A percentile compares a stretch with the other conserved stretches of the same genome.
Evolutionary conservation across 1,140 invertebrate species (phyloP).

Genomic region (Laodelphax striatellus): DNA sequence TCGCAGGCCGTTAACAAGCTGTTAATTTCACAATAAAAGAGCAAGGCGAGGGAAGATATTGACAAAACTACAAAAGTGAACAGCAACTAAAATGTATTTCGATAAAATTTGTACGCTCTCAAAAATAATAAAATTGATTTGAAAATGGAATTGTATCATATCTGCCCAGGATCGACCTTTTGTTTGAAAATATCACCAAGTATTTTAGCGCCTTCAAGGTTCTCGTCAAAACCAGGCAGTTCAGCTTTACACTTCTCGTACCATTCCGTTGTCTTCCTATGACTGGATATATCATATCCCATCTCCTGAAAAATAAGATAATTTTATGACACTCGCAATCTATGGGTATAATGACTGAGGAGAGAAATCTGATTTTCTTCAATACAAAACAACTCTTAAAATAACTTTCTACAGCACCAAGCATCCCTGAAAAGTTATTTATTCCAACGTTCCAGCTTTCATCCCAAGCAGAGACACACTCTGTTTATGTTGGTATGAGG

Average conservation of each 20-base stretch:
- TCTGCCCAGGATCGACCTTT: neutral
- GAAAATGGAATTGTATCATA: neutral
- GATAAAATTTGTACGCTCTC: no score
- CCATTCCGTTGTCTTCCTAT: neutral
- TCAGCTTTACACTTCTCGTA: conserved; percentile 2
- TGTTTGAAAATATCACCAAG: neutral
- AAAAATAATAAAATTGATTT: no score
- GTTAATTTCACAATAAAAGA: no score
- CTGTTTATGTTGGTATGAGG: no score
- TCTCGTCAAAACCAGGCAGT: conserved; percentile 2
- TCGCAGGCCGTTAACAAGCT: no score
- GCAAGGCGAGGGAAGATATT: no score
- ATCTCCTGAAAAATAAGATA: neutral
- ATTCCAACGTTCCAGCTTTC: no score
- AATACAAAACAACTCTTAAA: neutral
- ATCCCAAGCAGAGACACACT: no score
- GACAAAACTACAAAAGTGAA: no score
- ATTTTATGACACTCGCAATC: neutral
- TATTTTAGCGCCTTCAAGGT: neutral
- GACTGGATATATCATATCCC: neutral
- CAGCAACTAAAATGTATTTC: no score
- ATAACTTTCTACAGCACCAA: no score
- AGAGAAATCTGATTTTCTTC: neutral
- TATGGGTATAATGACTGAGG: neutral
- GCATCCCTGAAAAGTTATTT: no score